Conservation (phyloP, 2,888 invertebrate species). For the Chrysina gloriosa region DNA sequence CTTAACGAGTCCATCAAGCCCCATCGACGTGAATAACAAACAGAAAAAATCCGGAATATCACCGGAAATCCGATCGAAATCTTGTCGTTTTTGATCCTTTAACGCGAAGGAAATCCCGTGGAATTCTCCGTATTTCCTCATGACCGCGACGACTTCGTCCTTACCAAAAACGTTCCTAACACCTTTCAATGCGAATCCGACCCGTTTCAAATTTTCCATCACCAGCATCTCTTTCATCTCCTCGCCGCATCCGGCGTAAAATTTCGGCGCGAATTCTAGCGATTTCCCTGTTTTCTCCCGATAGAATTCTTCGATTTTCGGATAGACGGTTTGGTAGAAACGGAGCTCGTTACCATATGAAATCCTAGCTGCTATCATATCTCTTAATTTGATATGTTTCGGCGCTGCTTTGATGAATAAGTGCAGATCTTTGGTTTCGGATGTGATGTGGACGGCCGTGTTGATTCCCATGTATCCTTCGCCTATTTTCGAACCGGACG, state of each 20-base stretch:
- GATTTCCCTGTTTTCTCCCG: conserved; percentile 40
- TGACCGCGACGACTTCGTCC: conserved; percentile 52
- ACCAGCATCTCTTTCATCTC: conserved; percentile 49
- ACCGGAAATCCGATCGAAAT: conserved; percentile 45
- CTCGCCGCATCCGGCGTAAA: conserved; percentile 41
- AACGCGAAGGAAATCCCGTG: conserved; percentile 56
- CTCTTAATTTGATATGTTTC: conserved; percentile 36
- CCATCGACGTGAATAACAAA: background rate
- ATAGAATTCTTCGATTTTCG: conserved; percentile 45
- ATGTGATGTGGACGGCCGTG: conserved; percentile 33
- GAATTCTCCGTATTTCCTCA: conserved; percentile 55
- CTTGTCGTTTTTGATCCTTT: conserved; percentile 51
- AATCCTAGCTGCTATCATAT: conserved; percentile 38
- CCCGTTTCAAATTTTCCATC: conserved; percentile 53
- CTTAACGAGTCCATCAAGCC: background rate
- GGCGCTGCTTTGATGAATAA: conserved; percentile 44
- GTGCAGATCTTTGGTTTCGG: conserved; percentile 39
- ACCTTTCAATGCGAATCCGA: conserved; percentile 53
- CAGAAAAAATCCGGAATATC: conserved; percentile 1
- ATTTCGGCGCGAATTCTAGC: conserved; percentile 44
- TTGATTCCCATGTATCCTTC: conserved; percentile 43
- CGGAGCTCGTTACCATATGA: conserved; percentile 47
- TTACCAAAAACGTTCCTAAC: conserved; percentile 52
- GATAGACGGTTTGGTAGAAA: conserved; percentile 46
- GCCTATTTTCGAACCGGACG: conserved; percentile 39